Conservation (phyloP, 2,888 invertebrate genomes). For the Ornithoptera priamus region DNA sequence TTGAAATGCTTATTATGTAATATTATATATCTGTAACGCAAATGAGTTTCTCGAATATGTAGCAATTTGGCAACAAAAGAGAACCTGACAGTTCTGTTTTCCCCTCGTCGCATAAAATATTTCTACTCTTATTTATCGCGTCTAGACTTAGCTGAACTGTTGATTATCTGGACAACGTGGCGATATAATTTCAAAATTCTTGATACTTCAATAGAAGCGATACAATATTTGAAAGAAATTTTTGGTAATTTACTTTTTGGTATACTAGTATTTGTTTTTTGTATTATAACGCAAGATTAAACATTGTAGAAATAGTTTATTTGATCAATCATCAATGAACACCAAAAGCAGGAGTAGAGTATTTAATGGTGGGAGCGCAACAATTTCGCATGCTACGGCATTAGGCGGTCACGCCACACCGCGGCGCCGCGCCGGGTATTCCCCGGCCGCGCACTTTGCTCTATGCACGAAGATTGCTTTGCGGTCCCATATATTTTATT, state of each 20-base stretch:
- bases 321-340: constrained; percentile 17
- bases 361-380: constrained; percentile 56
- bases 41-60: constrained; percentile 21
- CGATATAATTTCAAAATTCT: constrained; percentile 12
- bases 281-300: not conserved
- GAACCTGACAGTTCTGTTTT: constrained; percentile 19
- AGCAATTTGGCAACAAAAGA: constrained; percentile 28
- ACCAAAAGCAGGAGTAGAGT: constrained; percentile 21
- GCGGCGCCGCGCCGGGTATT: constrained; percentile 43
- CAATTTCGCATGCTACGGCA: constrained; percentile 56
- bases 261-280: not conserved
- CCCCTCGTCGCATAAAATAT: constrained; percentile 24
- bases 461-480: constrained; percentile 29
- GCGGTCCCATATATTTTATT: constrained; percentile 27
- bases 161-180: constrained; percentile 3
- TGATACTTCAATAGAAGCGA: constrained; percentile 7
- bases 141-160: constrained; percentile 22
- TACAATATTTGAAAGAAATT: not conserved
- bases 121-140: constrained; percentile 29
- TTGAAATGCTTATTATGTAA: constrained; percentile 17
- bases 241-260: not conserved
- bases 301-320: not conserved
- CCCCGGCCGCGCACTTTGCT: constrained; percentile 31
- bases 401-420: constrained; percentile 59
- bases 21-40: constrained; percentile 14